These are phyloP conservation scores for Escarpia spicata DNA, from an alignment of 2,888 invertebrate genomes.

Conservation along the genomic window DNA sequence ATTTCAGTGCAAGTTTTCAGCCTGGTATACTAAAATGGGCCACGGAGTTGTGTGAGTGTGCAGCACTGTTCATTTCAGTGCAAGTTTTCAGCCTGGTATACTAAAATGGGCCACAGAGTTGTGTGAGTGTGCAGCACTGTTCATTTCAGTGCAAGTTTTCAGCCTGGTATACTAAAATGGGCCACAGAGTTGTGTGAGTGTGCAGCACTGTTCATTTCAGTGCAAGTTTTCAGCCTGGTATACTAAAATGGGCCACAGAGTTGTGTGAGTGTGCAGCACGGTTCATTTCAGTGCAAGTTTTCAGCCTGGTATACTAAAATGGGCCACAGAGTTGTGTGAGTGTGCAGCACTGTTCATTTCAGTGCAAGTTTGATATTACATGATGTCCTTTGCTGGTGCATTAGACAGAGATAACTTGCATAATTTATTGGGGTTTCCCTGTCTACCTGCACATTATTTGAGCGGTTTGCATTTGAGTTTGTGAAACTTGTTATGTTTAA, in stretches of 20 bases:
- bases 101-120: too few species aligned
- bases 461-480: background rate
- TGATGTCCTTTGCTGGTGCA: background rate
- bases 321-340: too few species aligned
- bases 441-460: background rate
- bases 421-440: background rate
- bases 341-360: background rate
- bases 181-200: background rate
- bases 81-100: background rate
- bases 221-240: background rate
- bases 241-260: too few species aligned
- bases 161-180: too few species aligned
- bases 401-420: background rate
- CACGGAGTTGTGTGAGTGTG: background rate
- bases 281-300: background rate
- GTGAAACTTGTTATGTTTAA: background rate
- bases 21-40: too few species aligned
- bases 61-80: background rate
- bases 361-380: background rate
- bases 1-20: background rate
- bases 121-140: background rate
- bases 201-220: background rate
- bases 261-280: background rate
- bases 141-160: background rate
- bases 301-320: too few species aligned